Evolutionary conservation across 2,113 vertebrate species (phyloP).

Genomic region (Peromyscus maniculatus): DNA sequence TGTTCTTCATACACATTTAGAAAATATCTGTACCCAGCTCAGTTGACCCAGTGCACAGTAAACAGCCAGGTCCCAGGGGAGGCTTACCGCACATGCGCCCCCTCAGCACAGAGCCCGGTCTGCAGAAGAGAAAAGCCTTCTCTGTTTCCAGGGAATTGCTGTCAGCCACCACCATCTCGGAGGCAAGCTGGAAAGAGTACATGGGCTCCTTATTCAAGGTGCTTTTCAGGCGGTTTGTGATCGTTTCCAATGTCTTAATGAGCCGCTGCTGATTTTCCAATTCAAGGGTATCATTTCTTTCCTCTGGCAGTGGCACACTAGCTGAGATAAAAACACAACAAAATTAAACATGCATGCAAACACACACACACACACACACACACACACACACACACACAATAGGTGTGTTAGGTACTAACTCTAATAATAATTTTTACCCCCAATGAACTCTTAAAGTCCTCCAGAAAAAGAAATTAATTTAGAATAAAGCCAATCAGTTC

Average conservation of each 20-base stretch:
- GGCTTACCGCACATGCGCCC: conserved; percentile 97
- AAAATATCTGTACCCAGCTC: not conserved
- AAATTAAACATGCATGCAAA: conserved; percentile 67
- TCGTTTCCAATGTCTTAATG: conserved; percentile 93
- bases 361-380: not conserved
- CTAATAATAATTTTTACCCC: not conserved
- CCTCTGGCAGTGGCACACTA: conserved; percentile 95
- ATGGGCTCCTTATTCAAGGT: conserved; percentile 94
- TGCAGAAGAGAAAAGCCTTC: conserved; percentile 94
- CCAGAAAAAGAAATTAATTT: conserved; percentile 28
- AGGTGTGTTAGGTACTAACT: not conserved
- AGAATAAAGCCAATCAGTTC: not conserved
- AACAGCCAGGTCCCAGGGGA: not conserved
- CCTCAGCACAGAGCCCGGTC: conserved; percentile 95
- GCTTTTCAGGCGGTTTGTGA: conserved; percentile 95
- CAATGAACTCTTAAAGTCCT: conserved; percentile 31
- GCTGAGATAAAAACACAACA: conserved; percentile 91
- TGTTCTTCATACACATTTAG: not conserved
- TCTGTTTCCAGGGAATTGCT: conserved; percentile 95
- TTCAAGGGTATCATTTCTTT: conserved; percentile 96
- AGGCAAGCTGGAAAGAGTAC: conserved; percentile 94
- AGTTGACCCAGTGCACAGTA: not conserved
- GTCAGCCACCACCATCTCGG: conserved; percentile 94
- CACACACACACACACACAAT: not conserved
- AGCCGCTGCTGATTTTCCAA: conserved; percentile 95